Conservation (phyloP, 1,140 invertebrate species). For the Antheraea mylitta region DNA sequence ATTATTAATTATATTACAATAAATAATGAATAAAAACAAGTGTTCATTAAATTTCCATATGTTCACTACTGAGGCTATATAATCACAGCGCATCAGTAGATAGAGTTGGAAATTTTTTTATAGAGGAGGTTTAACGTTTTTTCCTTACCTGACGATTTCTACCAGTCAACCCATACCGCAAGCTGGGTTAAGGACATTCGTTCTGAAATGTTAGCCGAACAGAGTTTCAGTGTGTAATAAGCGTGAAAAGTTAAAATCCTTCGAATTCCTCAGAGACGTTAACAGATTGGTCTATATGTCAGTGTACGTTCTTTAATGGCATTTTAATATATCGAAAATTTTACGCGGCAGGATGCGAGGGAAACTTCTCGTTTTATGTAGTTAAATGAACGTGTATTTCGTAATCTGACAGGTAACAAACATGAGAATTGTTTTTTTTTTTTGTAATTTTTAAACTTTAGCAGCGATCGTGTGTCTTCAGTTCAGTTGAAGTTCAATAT, state of each 20-base stretch:
- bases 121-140: too few species aligned
- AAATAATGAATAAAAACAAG: too few species aligned
- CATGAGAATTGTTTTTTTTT: neutral
- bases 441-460: neutral
- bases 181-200: too few species aligned
- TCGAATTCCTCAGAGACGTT: slow-evolving; percentile 7
- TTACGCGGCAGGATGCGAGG: neutral
- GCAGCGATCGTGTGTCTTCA: too few species aligned
- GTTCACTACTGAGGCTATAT: too few species aligned
- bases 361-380: slow-evolving; percentile 2
- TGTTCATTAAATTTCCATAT: too few species aligned
- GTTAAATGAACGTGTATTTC: slow-evolving; percentile 1
- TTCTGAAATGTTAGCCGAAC: neutral
- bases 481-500: too few species aligned
- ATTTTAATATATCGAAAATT: slow-evolving; percentile 7
- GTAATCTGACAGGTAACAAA: slow-evolving; percentile 2
- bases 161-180: too few species aligned
- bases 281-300: slow-evolving; percentile 13
- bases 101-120: too few species aligned
- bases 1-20: too few species aligned
- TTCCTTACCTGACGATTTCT: too few species aligned
- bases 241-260: slow-evolving; percentile 7
- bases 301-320: slow-evolving; percentile 10
- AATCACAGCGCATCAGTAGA: too few species aligned
- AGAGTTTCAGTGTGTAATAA: neutral